A percentile compares a stretch with the other conserved stretches of the same genome.
Conservation (phyloP, 2,113 vertebrate genomes). For the Athene cunicularia region DNA sequence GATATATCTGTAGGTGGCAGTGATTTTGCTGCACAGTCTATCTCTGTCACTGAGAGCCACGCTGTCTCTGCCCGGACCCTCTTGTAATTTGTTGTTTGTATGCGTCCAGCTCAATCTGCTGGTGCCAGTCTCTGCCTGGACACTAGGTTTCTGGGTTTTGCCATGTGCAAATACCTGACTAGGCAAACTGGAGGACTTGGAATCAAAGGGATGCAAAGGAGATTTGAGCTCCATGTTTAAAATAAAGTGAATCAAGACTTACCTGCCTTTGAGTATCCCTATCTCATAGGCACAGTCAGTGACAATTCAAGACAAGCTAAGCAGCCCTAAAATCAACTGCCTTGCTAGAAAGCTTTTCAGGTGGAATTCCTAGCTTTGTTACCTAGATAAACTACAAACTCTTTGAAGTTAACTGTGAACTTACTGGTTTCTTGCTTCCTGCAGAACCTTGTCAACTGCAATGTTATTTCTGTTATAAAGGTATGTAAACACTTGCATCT, state of each 20-base stretch:
- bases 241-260: background rate
- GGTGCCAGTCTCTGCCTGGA: no score
- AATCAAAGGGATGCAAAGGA: background rate
- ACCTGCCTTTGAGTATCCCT: background rate
- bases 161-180: rapidly evolving
- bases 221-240: background rate
- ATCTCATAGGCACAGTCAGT: no score
- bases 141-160: rapidly evolving
- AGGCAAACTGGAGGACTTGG: background rate
- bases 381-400: background rate
- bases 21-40: background rate
- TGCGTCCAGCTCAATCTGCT: background rate
- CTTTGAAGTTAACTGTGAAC: background rate
- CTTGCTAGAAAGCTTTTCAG: background rate
- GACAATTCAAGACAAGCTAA: background rate
- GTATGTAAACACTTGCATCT: slow-evolving; percentile 52
- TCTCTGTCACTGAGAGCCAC: background rate
- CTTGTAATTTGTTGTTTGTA: no score
- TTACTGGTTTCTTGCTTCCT: slow-evolving; percentile 19
- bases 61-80: background rate
- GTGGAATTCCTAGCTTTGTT: background rate
- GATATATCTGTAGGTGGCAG: rapidly evolving
- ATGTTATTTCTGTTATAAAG: slow-evolving; percentile 82
- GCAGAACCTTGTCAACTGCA: slow-evolving; percentile 84
- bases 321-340: background rate